Evolutionary conservation across 2,797 vertebrate genomes (phyloP), one percentile per base, ranked within the genome.

Genomic region (Neomorphus geoffroyi): DNA sequence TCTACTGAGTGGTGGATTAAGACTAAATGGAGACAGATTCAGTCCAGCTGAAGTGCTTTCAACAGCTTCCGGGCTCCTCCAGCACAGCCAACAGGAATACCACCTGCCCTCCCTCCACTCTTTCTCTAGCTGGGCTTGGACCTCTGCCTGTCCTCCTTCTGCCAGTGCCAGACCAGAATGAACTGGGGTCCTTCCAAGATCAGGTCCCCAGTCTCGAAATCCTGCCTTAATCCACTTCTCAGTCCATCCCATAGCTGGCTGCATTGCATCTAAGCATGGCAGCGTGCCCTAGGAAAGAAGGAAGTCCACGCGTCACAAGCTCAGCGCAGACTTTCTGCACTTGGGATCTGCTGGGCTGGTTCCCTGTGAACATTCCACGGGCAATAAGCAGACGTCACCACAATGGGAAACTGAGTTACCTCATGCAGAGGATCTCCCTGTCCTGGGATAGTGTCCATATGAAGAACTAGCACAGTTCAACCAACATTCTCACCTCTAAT

Each of bases 291-390:
- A 24, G 24, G 43, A 19, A 48, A 22, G 4, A 33, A 1, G 11
- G 4, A 33, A 1, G 11, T 3, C 22, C 8, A 0, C 3, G 13
- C 1, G 1, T 37, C 4, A 0, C 1, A 9, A 24, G 53, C 41
- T 48, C 1, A 1, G 37, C 1, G 26, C 13, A 7, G 33, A 16
- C 11, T 28, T 17, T 1, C 45, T 14, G 46, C 8, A 2, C 33
- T 32, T 7, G 39, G 23, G 21, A 41, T 2, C 35, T 33, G 51
- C 41, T 24, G 32, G 4, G 24, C 48, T 13, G 2, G 0, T 3
- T 50, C 32, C 80, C n/a, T 8, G 3, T 1, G 62, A 48, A 51
- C 4, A 0, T 32, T 23, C 28, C 67, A 30, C 3, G 2, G 13
- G 19, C 3, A 0, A 12, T 27, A 33, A 23, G 53, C 32, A 50